Evolutionary conservation across 1,140 invertebrate genomes (phyloP), one percentile per base, ranked within the genome.

Genomic region (Drosophila asahinai): DNA sequence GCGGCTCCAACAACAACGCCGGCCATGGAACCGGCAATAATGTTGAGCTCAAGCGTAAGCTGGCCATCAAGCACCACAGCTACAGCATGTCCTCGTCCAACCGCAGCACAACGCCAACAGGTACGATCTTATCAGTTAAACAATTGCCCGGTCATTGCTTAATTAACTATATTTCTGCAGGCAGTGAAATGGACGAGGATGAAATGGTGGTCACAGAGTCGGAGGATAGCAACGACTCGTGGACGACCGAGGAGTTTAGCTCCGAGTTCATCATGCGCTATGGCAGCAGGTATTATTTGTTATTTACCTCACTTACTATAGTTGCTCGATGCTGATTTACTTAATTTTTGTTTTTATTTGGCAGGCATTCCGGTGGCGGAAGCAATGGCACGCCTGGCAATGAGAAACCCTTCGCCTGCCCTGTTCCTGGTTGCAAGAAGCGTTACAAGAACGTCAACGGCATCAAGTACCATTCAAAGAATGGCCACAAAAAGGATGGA

Each of bases 391-490:
- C 93, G 27, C 94, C 94, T 12, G 92, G 93, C 25, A 93, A 93
- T 76, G 96, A 97, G 81, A 97, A 97, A 83, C 96, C 96, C 0
- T 97, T 96, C 93, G 96, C 95, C 12, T 97, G 97, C 93, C 96
- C 96, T 2, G 95, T 97, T 22, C 96, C 96, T 40, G 96, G 96
- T n/a, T 97, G 97, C 93, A 96, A 96, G 90, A 97, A 97, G 89
- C 94, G 96, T 30, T 97, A 97, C 93, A 97, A 97, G 91, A 97
- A 97, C 91, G 95, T 97, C n/a, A 97, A 97, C 93, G 97, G 97
- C 42, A 97, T 97, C 76, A 97, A 97, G 91, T 97, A 97, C 90
- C 97, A 97, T 93, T 96, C 96, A 2, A 96, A 97, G 92, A 97
- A 97, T 93, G 96, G 96, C 11, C 97, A 97, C 91, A 97, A 96